phyloP scores from a whole-genome alignment of 2,113 vertebrate genomes.

The Mus spicilegus region DNA sequence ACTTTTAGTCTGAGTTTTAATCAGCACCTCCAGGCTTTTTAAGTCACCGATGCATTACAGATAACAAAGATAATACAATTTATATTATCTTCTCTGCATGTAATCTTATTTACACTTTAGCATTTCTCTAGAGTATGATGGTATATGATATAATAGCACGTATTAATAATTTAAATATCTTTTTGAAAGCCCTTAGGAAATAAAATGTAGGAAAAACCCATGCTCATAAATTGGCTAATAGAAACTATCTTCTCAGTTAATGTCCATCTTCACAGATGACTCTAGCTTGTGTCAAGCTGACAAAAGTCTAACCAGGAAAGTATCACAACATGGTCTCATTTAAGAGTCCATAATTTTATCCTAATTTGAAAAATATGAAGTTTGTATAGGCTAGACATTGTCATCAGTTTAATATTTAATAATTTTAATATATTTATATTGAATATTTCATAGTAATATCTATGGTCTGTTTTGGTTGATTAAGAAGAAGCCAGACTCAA shows the following conservation, averaged over 20 bases:
- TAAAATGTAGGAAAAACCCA: neutral
- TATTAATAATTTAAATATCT: neutral
- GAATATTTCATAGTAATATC: neutral
- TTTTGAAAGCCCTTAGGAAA: neutral
- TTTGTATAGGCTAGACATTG: neutral
- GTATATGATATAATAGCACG: neutral
- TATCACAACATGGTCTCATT: neutral
- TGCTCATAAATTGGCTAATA: neutral
- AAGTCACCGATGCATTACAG: neutral
- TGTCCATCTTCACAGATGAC: neutral
- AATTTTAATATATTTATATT: neutral
- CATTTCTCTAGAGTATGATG: neutral
- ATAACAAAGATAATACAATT: neutral
- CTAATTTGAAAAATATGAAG: constrained; percentile 5
- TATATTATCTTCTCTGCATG: neutral
- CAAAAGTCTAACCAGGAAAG: neutral
- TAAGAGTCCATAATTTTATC: neutral
- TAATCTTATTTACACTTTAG: neutral
- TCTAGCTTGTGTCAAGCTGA: neutral
- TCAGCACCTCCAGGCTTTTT: neutral
- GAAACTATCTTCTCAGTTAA: neutral
- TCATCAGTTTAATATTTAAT: neutral
- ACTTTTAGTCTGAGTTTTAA: neutral
- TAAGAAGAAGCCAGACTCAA: neutral
- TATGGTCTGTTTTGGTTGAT: neutral